A percentile compares a stretch with the other conserved stretches of the same genome.
Evolutionary conservation across 1,140 invertebrate species (phyloP).

Genomic region (Drosophila lini): DNA sequence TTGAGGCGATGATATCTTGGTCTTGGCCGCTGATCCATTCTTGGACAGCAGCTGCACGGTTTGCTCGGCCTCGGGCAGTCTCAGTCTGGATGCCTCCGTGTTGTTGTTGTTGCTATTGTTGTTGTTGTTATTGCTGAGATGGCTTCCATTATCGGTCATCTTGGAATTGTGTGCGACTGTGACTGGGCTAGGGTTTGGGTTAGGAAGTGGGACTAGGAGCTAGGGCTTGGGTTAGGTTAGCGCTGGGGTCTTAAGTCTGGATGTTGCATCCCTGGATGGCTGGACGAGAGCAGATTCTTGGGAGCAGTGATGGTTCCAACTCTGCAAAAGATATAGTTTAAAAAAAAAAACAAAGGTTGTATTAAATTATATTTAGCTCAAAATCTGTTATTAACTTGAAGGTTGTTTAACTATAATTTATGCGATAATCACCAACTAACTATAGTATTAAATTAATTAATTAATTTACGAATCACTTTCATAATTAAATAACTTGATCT

Average conservation of each 20-base stretch:
- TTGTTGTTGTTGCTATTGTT: conserved; percentile 46
- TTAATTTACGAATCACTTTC: not conserved
- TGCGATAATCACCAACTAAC: not conserved
- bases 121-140: conserved; percentile 19
- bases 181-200: not conserved
- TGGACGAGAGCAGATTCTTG: not conserved
- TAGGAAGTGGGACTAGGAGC: not conserved
- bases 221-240: conserved; percentile 7
- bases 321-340: conserved; percentile 12
- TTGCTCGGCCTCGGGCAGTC: conserved; percentile 44
- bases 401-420: not conserved
- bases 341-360: not conserved
- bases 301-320: not conserved
- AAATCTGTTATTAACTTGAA: not conserved
- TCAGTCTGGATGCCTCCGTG: conserved; percentile 47
- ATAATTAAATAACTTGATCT: not conserved
- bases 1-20: not conserved
- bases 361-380: not conserved
- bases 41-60: conserved; percentile 28
- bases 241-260: conserved; percentile 11
- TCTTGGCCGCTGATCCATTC: conserved; percentile 36
- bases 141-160: conserved; percentile 66
- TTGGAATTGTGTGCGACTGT: conserved; percentile 22
- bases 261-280: conserved; percentile 55
- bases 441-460: no score